Evolutionary conservation across 2,888 invertebrate species (phyloP), one percentile per base, ranked within the genome.

Genomic region (Lutraria lutraria): DNA sequence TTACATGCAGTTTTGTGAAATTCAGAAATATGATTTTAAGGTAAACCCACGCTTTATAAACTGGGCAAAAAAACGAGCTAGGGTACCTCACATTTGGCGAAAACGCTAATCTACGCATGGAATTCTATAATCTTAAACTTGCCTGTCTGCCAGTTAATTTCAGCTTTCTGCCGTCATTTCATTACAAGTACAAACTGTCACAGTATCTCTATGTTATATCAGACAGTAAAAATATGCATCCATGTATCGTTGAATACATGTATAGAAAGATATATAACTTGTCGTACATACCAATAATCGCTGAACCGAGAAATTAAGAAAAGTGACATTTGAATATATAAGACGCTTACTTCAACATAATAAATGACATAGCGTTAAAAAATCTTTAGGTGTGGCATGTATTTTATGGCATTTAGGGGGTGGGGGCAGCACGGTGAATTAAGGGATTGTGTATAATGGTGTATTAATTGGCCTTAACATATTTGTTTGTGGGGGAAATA

Each of bases 281-380:
- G 63, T 63, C 63, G 25, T 63, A 25, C 63, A 68, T 68, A 68
- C 63, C 63, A 25, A 68, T 25, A 68, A 25, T 68, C 63, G 25
- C 63, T 68, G 63, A n/a, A 68, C 25, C 63, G 63, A 68, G 63
- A 68, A 68, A 68, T 68, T 68, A 68, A 68, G 63, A n/a, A 63
- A 68, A 68, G n/a, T 68, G 21, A 25, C 3, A 25, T 68, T 1
- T 13, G 63, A 68, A 8, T 25, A 68, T 25, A 25, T 3, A 25
- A 25, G 25, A 68, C 63, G 25, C 63, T 68, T n/a, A 68, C 63
- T 63, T n/a, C 12, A 25, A 68, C 63, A 68, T 25, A 68, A 68
- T 68, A n/a, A 68, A 43, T 4, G 43, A 8, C 43, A 68, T 25
- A 12, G 8, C 25, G 63, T n/a, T n/a, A 25, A 25, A 10, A 68